These are phyloP conservation scores for Scrobipalpa atriplicella DNA, from an alignment of 2,888 invertebrate species.

Conservation along the genomic window DNA sequence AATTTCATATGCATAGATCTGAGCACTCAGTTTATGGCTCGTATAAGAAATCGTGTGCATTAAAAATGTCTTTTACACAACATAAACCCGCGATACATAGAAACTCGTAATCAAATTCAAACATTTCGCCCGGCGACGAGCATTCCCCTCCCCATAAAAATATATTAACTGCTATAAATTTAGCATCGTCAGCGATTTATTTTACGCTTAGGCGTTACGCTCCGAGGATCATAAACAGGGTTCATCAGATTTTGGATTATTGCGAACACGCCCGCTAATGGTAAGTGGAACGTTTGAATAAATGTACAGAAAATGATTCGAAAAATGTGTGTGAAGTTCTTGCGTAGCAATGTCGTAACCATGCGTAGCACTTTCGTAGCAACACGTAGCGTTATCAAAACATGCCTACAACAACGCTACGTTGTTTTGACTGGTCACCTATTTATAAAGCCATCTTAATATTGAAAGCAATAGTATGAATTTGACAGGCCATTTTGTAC, in stretches of 20 bases:
- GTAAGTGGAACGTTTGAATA: conserved; percentile 43
- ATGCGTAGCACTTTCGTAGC: too few relatives aligned
- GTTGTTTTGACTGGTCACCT: too few relatives aligned
- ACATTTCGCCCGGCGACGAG: conserved; percentile 53
- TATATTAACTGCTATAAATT: conserved; percentile 76
- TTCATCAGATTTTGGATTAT: conserved; percentile 68
- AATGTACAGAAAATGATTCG: background rate
- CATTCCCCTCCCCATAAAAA: conserved; percentile 63
- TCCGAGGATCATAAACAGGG: conserved; percentile 67
- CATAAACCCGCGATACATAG: conserved; percentile 32
- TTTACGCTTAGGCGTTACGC: conserved; percentile 67
- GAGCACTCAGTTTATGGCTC: conserved; percentile 10
- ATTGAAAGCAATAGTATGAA: too few relatives aligned
- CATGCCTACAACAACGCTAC: too few relatives aligned
- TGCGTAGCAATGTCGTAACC: too few relatives aligned
- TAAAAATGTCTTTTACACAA: conserved; percentile 32
- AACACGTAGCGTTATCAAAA: too few relatives aligned
- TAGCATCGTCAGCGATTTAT: conserved; percentile 74
- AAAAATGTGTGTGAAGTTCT: too few relatives aligned
- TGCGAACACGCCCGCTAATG: conserved; percentile 59
- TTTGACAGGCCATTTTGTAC: too few relatives aligned
- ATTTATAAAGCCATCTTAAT: too few relatives aligned
- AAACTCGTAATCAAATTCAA: conserved; percentile 53
- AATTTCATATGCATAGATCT: conserved; percentile 16
- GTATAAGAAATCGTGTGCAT: conserved; percentile 25